Conservation (phyloP, 2,797 vertebrate species). For the Malurus splendens region DNA sequence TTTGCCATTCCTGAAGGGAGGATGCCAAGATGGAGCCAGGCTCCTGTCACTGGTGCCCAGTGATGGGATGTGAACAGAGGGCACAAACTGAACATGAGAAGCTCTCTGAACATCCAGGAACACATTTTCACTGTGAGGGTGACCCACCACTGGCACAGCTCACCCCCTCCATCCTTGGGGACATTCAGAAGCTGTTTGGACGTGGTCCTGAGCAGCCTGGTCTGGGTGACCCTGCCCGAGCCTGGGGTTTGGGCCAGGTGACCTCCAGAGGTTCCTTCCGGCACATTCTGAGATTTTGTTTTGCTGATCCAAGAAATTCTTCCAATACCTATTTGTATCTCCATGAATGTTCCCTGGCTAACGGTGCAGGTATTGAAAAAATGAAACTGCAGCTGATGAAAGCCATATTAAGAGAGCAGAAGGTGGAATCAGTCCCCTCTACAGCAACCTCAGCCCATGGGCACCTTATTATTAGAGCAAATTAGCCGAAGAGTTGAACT, state of each 20-base stretch:
- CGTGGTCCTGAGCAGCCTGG: accelerated
- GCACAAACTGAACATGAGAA: background rate
- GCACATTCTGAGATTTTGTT: background rate
- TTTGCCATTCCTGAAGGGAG: background rate
- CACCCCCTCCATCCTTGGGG: background rate
- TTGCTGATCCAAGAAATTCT: background rate
- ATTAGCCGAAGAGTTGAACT: background rate
- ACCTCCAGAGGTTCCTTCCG: background rate
- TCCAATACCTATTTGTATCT: background rate
- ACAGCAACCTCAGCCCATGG: background rate
- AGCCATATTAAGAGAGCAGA: background rate
- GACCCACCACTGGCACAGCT: background rate
- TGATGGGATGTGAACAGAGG: background rate
- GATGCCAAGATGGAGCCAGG: background rate
- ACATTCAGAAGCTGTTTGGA: background rate
- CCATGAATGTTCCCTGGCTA: background rate
- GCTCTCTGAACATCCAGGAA: background rate
- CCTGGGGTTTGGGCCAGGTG: background rate
- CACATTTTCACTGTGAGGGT: background rate
- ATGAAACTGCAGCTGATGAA: background rate
- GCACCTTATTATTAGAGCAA: background rate
- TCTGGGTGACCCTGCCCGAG: background rate
- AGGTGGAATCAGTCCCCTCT: background rate
- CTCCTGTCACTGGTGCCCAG: background rate
- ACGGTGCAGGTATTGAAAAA: background rate